Conservation (phyloP, 2,113 vertebrate genomes). For the Ptyas mucosa region DNA sequence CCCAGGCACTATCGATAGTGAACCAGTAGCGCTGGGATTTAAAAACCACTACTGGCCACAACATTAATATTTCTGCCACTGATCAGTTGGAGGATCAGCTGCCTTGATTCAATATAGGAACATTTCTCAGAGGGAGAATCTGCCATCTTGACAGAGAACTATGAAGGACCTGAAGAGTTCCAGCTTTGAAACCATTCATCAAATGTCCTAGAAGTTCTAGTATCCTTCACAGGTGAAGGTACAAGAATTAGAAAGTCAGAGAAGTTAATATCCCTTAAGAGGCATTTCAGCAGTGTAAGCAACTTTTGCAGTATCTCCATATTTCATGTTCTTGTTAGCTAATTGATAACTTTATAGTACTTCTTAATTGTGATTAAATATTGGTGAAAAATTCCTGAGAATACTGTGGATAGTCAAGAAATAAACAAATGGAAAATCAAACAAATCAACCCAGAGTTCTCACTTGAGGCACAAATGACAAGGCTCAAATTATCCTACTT, state of each 20-base stretch:
- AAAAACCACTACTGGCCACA: no score
- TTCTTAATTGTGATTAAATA: not conserved
- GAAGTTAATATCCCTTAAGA: conserved; percentile 7
- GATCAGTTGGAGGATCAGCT: not conserved
- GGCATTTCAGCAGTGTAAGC: not conserved
- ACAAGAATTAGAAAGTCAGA: not conserved
- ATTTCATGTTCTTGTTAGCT: not conserved
- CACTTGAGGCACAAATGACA: no score
- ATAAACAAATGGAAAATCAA: not conserved
- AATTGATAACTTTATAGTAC: not conserved
- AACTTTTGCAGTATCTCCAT: not conserved
- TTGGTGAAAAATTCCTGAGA: not conserved
- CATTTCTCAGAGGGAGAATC: conserved; percentile 1
- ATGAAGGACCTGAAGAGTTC: not conserved
- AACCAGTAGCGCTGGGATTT: no score
- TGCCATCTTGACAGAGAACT: not conserved
- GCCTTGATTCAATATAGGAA: not conserved
- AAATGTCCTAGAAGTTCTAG: not conserved
- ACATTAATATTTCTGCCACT: not conserved
- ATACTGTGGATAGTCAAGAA: not conserved
- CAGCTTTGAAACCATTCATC: not conserved
- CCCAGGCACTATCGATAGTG: no score
- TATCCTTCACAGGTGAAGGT: not conserved
- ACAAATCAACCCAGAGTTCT: not conserved
- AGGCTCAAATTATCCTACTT: not conserved